phyloP scores from a whole-genome alignment of 2,888 invertebrate species.

The Lithophane ornitopus region DNA sequence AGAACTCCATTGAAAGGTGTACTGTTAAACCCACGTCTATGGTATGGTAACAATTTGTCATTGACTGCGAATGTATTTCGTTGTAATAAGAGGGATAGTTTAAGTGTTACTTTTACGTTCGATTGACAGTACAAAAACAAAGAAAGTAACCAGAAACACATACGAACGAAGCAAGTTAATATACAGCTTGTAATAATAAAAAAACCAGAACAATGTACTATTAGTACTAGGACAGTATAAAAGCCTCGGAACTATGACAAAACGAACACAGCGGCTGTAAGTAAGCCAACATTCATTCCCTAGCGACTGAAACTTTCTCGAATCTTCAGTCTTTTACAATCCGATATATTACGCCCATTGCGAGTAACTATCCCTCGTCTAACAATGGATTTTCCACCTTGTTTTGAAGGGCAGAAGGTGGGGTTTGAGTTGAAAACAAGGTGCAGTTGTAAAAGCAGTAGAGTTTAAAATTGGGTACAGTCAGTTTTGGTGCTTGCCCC shows the following conservation, averaged over 20 bases:
- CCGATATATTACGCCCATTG: conserved; percentile 65
- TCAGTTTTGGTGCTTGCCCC: conserved; percentile 76
- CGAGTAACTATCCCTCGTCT: conserved; percentile 45
- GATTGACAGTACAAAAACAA: background rate
- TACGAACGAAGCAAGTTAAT: background rate
- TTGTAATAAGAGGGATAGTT: background rate
- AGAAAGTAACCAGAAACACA: background rate
- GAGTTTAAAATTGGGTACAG: conserved; percentile 81
- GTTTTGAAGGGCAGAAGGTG: background rate
- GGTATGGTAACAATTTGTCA: background rate
- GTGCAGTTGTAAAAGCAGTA: conserved; percentile 40
- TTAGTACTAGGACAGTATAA: conserved; percentile 45
- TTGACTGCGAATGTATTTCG: background rate
- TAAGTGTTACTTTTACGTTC: background rate
- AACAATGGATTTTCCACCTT: conserved; percentile 29
- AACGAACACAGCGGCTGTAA: conserved; percentile 38
- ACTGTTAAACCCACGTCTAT: background rate
- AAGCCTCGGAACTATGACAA: conserved; percentile 45
- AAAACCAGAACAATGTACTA: background rate
- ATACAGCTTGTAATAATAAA: background rate
- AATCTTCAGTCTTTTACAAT: conserved; percentile 66
- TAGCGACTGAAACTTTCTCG: conserved; percentile 61
- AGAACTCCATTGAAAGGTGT: too few relatives aligned
- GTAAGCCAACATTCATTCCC: conserved; percentile 54
- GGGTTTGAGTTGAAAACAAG: background rate